Conservation (phyloP, 1,140 invertebrate species). For the Himalopsyche phryganea region DNA sequence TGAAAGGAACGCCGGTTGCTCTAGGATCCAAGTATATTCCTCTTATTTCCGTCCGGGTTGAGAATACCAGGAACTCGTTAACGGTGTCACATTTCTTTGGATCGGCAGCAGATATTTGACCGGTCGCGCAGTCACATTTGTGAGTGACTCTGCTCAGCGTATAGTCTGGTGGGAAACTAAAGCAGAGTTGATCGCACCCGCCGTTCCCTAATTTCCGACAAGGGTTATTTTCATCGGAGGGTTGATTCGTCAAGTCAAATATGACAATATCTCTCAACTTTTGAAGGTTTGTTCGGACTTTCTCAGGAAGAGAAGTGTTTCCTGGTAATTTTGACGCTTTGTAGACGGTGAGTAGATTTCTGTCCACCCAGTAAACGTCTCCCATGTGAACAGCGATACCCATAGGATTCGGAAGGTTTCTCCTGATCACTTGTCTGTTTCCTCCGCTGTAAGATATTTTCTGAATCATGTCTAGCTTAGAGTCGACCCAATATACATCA, state of each 20-base stretch:
- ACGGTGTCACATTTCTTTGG: slow-evolving; percentile 73
- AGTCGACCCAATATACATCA: slow-evolving; percentile 97
- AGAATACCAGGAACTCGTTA: slow-evolving; percentile 87
- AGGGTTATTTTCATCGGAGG: slow-evolving; percentile 72
- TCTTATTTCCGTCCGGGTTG: slow-evolving; percentile 87
- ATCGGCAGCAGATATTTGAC: slow-evolving; percentile 60
- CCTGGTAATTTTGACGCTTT: slow-evolving; percentile 76
- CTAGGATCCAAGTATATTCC: slow-evolving; percentile 80
- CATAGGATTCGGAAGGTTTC: slow-evolving; percentile 92
- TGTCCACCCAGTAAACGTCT: slow-evolving; percentile 94
- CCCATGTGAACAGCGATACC: slow-evolving; percentile 82
- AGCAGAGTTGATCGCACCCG: slow-evolving; percentile 93
- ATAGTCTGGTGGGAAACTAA: slow-evolving; percentile 74
- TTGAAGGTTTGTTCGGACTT: slow-evolving; percentile 76
- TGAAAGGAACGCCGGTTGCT: slow-evolving; percentile 78
- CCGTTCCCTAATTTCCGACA: slow-evolving; percentile 72
- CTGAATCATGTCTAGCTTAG: slow-evolving; percentile 88
- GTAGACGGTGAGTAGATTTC: slow-evolving; percentile 86
- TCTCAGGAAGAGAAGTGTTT: slow-evolving; percentile 63
- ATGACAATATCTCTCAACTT: slow-evolving; percentile 87
- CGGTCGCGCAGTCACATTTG: slow-evolving; percentile 88
- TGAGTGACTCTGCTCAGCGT: slow-evolving; percentile 53
- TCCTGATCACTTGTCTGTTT: slow-evolving; percentile 76
- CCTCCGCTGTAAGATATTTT: slow-evolving; percentile 78
- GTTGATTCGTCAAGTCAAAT: slow-evolving; percentile 85